Evolutionary conservation across 2,888 invertebrate genomes (phyloP), one percentile per base, ranked within the genome.

Genomic region (Augiades crinisus): DNA sequence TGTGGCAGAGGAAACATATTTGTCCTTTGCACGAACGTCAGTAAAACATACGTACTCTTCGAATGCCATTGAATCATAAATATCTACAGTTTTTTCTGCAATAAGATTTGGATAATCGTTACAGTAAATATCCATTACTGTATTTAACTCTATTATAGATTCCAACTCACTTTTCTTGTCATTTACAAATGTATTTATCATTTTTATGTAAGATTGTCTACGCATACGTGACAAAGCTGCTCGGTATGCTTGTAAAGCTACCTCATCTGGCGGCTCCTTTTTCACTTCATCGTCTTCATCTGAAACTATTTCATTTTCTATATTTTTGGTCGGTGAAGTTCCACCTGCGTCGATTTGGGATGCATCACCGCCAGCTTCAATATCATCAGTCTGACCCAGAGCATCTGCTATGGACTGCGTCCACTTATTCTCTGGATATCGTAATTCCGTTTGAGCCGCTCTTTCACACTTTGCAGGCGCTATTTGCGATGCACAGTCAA

Each of bases 351-450:
- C n/a, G n/a, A n/a, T n/a, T n/a, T n/a, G 57, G 16, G 69, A 75
- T 7, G 78, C 68, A 37, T 81, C 81, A 16, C 81, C 78, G 19
- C 72, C 83, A 43, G 78, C 78, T 1, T 61, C 53, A 55, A 75
- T 69, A 36, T 68, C 75, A 19, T 63, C 58, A 2, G 57, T 50
- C 49, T 66, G 59, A 5, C 80, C 82, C 37, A 85, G 61, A 21
- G 79, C 70, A 56, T 86, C 85, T 14, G 82, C 80, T 58, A 86
- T 78, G 1, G 90, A 94, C 66, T 95, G 95, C 0, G 93, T 92
- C 92, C 93, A 93, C 53, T 91, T 89, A 72, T 95, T 95, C 54
- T 91, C 84, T 0, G 94, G 94, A 70, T 93, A 94, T 30, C 91
- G 91, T 8, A 92, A 91, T 45, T 83, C 86, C 0, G 95, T 95